These are phyloP conservation scores for Enteromius afrohamiltoni DNA, from an alignment of 2,797 vertebrate species.

Conservation along the genomic window DNA sequence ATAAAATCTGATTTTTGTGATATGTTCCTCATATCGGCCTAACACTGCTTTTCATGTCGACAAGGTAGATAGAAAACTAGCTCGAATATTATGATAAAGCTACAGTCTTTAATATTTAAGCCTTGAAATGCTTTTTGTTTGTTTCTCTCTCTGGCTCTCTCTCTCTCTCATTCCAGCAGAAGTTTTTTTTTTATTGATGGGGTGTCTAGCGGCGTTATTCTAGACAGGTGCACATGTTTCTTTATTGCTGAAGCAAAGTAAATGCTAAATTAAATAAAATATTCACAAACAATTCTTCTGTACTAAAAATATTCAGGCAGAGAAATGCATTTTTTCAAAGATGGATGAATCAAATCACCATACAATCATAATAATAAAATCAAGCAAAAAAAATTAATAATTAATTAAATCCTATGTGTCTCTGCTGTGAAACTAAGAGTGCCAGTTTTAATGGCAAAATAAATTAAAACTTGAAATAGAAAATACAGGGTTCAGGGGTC, in stretches of 20 bases:
- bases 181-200: slow-evolving; percentile 4
- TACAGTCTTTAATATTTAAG: slow-evolving; percentile 12
- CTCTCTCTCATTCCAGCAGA: slow-evolving; percentile 6
- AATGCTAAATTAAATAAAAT: neutral
- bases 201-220: neutral
- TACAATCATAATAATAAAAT: neutral
- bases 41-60: slow-evolving; percentile 3
- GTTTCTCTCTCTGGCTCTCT: neutral
- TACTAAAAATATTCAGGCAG: neutral
- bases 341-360: neutral
- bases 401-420: neutral
- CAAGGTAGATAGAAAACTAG: slow-evolving; percentile 23
- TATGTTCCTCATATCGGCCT: neutral
- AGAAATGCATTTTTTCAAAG: neutral
- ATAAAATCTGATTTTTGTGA: slow-evolving; percentile 9
- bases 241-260: slow-evolving; percentile 13
- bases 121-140: slow-evolving; percentile 23
- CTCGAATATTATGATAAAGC: slow-evolving; percentile 14
- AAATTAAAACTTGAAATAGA: neutral
- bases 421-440: neutral
- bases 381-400: no score
- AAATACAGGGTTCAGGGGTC: neutral
- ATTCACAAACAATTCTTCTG: neutral
- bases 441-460: neutral
- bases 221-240: slow-evolving; percentile 3